These are phyloP conservation scores for Osmoderma eremita DNA, from an alignment of 2,888 invertebrate genomes.

Conservation along the genomic window DNA sequence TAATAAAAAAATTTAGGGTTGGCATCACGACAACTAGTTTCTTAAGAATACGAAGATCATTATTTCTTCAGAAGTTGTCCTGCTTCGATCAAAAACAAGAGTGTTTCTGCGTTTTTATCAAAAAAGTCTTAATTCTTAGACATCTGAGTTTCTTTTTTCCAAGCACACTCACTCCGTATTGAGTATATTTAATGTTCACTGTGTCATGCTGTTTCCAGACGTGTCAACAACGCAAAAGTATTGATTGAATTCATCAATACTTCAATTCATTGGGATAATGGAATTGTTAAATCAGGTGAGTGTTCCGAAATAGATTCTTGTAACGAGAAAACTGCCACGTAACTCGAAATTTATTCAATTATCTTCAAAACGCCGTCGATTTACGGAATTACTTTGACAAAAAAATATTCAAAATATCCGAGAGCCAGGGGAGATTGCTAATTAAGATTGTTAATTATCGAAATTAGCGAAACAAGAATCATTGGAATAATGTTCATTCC, in stretches of 20 bases:
- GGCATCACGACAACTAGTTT: too few relatives aligned
- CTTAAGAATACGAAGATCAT: too few relatives aligned
- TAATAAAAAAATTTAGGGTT: too few relatives aligned
- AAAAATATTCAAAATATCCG: background rate
- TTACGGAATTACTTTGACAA: slow-evolving; percentile 22
- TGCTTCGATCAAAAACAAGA: too few relatives aligned
- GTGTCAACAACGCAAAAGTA: slow-evolving; percentile 10
- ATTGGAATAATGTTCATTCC: too few relatives aligned
- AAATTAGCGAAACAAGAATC: background rate
- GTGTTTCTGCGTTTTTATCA: too few relatives aligned
- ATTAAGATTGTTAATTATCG: slow-evolving; percentile 1
- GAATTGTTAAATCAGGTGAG: slow-evolving; percentile 35
- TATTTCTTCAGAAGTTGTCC: too few relatives aligned
- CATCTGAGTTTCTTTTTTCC: too few relatives aligned
- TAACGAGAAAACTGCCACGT: slow-evolving; percentile 18
- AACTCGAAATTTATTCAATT: slow-evolving; percentile 24
- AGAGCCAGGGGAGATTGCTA: background rate
- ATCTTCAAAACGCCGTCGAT: slow-evolving; percentile 8
- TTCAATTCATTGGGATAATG: slow-evolving; percentile 31
- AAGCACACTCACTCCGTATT: too few relatives aligned
- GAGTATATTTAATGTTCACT: background rate
- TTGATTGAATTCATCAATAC: slow-evolving; percentile 31
- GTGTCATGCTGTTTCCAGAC: background rate
- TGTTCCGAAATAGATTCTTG: slow-evolving; percentile 29
- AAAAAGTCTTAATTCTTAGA: too few relatives aligned